Percentiles rank a stretch among this genome's conserved stretches.
Evolutionary conservation across 2,113 vertebrate genomes (phyloP).

Genomic region (Procavia capensis): DNA sequence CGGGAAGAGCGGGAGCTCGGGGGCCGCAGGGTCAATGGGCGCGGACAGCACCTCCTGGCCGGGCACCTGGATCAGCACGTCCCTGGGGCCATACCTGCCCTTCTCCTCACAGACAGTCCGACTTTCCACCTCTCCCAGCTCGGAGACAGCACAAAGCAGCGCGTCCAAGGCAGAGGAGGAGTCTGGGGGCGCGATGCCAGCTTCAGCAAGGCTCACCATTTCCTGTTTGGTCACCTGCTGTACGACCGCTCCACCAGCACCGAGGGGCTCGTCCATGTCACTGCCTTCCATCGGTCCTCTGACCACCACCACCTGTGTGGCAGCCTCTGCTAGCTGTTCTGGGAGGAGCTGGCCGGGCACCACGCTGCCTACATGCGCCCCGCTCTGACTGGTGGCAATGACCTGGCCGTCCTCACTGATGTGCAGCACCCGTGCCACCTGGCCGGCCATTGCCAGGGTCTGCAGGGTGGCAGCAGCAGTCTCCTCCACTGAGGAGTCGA

Average conservation of each 20-base stretch:
- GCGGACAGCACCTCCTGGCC: slow-evolving; percentile 73
- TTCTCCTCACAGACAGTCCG: slow-evolving; percentile 77
- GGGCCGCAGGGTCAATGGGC: slow-evolving; percentile 24
- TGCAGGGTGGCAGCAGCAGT: slow-evolving; percentile 96
- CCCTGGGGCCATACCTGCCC: slow-evolving; percentile 72
- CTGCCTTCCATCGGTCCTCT: slow-evolving; percentile 85
- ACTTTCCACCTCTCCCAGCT: slow-evolving; percentile 90
- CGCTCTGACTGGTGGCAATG: slow-evolving; percentile 89
- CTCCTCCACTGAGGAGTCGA: slow-evolving; percentile 94
- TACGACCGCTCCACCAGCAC: slow-evolving; percentile 78
- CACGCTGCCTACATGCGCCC: slow-evolving; percentile 83
- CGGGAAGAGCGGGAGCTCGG: slow-evolving; percentile 85
- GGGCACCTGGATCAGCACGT: slow-evolving; percentile 82
- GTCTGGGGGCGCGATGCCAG: slow-evolving; percentile 84
- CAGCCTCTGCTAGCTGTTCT: slow-evolving; percentile 84
- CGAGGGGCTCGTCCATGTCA: slow-evolving; percentile 78
- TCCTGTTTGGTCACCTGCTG: slow-evolving; percentile 86
- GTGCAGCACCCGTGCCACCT: slow-evolving; percentile 96
- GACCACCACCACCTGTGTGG: slow-evolving; percentile 94
- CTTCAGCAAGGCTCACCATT: slow-evolving; percentile 82
- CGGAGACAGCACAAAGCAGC: slow-evolving; percentile 95
- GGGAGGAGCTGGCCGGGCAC: slow-evolving; percentile 85
- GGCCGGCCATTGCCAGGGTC: slow-evolving; percentile 96
- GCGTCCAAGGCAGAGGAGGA: slow-evolving; percentile 94
- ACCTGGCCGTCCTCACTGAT: slow-evolving; percentile 97